Base-by-base conservation (phyloP, 2,888 invertebrate genomes). In the Heliconius erato region DNA sequence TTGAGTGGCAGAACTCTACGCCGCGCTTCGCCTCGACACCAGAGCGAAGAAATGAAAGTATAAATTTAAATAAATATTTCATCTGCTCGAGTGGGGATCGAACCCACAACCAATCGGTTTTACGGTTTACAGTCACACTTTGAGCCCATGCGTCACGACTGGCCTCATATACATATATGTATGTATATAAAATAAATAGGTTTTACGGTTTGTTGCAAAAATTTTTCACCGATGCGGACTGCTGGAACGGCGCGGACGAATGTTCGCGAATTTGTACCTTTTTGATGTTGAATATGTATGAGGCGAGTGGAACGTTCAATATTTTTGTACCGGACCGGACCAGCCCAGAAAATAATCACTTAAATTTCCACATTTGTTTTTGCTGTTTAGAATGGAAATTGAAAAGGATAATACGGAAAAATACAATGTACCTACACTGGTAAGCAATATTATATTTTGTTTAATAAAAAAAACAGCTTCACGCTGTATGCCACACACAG, bases 181-280 rank as follows among this genome's bases (percentile, higher is more conserved):
- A 83, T 83, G 74, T 84, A 83, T 83, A 85, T 85, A 84, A 85
- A 86, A 87, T 86, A 85, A 80, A 85, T 86, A 83, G 80, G 77
- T 85, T 83, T 54, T 85, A 80, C 79, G 80, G 82, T 79, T 84
- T 84, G 80, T 82, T 80, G 80, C 69, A 74, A 79, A 84, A 54
- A 84, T 82, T 84, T 84, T 82, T 76, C 84, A 82, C 74, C 82
- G 65, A 69, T 78, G 79, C 79, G 82, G 79, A 81, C 78, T 68
- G 80, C 74, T 74, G 84, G 82, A 77, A 71, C 81, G 49, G 69
- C 54, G 35, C 81, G 81, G 54, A 63, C 77, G 79, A 79, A 69
- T 74, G 78, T 80, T 83, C 79, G 77, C 80, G 82, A 84, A 82
- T 82, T 84, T 79, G 82, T 82, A 78, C 84, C 80, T 82, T 84